phyloP scores from a whole-genome alignment of 2,888 invertebrate genomes.

The Rhynchonema sp. region DNA sequence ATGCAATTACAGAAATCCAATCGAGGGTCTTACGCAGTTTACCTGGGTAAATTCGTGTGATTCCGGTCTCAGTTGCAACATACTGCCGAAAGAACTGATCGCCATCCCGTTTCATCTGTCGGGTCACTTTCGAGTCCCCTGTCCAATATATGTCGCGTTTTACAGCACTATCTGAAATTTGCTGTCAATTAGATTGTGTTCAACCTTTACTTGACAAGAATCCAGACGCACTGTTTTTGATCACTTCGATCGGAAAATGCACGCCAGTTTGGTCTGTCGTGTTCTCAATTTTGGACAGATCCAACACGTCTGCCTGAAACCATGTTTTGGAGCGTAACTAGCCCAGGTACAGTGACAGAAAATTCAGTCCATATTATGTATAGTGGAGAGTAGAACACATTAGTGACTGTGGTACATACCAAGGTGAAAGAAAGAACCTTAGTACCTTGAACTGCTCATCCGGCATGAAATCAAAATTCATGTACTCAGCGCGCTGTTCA shows the following conservation, averaged over 20 bases:
- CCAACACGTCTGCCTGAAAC: background rate
- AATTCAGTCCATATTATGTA: too few species aligned
- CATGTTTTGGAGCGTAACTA: too few species aligned
- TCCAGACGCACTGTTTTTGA: background rate
- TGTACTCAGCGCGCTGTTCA: too few species aligned
- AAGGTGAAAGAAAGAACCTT: too few species aligned
- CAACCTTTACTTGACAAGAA: too few species aligned
- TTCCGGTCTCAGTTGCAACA: constrained; percentile 22
- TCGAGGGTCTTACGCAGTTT: too few species aligned
- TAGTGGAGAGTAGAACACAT: too few species aligned
- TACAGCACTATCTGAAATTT: too few species aligned
- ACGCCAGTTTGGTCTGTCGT: background rate
- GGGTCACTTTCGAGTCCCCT: constrained; percentile 11
- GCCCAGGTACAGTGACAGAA: too few species aligned
- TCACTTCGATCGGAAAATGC: background rate
- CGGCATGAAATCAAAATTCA: too few species aligned
- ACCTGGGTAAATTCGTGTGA: constrained; percentile 23
- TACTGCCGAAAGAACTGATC: constrained; percentile 17
- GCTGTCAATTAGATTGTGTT: background rate
- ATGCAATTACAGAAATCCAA: background rate
- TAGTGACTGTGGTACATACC: too few species aligned
- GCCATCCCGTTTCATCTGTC: constrained; percentile 14
- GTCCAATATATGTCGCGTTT: constrained; percentile 23
- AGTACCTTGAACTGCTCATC: too few species aligned
- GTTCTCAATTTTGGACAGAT: background rate